Evolutionary conservation across 1,140 invertebrate genomes (phyloP).

Genomic region (Chymomyza costata): DNA sequence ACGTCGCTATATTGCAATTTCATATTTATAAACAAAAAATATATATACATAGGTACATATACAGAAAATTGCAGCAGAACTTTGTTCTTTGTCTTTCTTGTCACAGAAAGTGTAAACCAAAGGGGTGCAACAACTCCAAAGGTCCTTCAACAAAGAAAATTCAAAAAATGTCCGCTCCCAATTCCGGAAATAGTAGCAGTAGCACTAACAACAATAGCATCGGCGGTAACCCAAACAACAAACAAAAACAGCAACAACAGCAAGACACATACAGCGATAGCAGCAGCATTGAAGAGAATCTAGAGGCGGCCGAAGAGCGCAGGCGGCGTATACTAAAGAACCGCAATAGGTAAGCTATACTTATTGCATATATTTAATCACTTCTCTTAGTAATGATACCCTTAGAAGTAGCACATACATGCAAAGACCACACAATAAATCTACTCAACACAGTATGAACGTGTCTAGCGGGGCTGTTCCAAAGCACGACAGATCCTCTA

Average conservation of each 20-base stretch:
- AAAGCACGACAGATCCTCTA: conserved; percentile 43
- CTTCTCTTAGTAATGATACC: neutral
- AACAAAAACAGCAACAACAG: conserved; percentile 37
- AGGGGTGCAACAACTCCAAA: neutral
- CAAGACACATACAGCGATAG: conserved; percentile 78
- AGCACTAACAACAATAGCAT: conserved; percentile 28
- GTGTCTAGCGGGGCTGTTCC: conserved; percentile 46
- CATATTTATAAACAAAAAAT: too few relatives aligned
- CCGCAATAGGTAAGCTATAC: conserved; percentile 67
- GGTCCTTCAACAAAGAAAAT: conserved; percentile 17
- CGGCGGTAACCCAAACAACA: conserved; percentile 14
- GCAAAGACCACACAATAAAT: conserved; percentile 17
- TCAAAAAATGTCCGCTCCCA: conserved; percentile 70
- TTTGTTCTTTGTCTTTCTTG: too few relatives aligned
- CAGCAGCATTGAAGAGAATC: conserved; percentile 82
- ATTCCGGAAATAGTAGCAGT: conserved; percentile 57
- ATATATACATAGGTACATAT: too few relatives aligned
- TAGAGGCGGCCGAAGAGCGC: conserved; percentile 79
- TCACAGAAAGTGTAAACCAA: too few relatives aligned
- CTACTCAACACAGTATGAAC: conserved; percentile 12
- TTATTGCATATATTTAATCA: neutral
- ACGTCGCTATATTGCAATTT: too few relatives aligned
- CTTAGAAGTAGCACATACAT: conserved; percentile 45
- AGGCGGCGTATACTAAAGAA: conserved; percentile 81
- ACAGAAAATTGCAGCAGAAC: too few relatives aligned